Base-by-base conservation (phyloP, 2,888 invertebrate genomes). In the Leptodirus hochenwartii region DNA sequence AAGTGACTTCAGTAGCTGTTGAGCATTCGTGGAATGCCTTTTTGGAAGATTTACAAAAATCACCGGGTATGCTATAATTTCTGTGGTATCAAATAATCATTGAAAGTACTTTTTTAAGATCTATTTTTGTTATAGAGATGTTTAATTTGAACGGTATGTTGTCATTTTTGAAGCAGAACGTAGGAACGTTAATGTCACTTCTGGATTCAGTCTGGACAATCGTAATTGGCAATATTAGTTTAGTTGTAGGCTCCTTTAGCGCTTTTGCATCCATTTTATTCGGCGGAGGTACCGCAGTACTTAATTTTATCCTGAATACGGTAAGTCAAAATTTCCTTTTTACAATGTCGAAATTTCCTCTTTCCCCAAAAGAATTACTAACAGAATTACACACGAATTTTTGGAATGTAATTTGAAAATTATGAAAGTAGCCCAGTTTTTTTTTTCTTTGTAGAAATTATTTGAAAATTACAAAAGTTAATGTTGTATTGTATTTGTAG, bases 151-250 rank as follows among this genome's bases (percentile, higher is more conserved):
- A 67, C 16, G 77, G 78, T 15, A 59, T 85, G 36, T 66, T 79
- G 34, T 68, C 73, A 30, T 88, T 91, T 65, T 72, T 80, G 10
- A 78, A 81, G 51, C 85, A 85, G 41, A 93, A 95, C 55, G 68
- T 93, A 30, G 90, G 87, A 28, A 87, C 81, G 0, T 59, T 93
- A 30, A 66, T 81, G 47, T 84, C 88, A 3, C 75, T 93, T 10
- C 61, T 87, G 31, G 84, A 87, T 49, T 88, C 69, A 0, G 53
- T 84, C 22, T 93, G 90, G 90, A 66, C 76, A 14, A 79, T 93
- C 25, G 62, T 91, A n/a, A 84, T 85, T 39, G 85, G 88, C 43
- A 95, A 95, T 56, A 69, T 91, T 43, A 84, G 79, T 6, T 63
- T 95, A 24, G 68, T 87, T 17, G 60, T 91, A 31, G 78, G 80